Percentiles rank a stretch among this genome's conserved stretches.
These are phyloP conservation scores for Bungarus multicinctus DNA, from an alignment of 2,113 vertebrate species.

Conservation along the genomic window DNA sequence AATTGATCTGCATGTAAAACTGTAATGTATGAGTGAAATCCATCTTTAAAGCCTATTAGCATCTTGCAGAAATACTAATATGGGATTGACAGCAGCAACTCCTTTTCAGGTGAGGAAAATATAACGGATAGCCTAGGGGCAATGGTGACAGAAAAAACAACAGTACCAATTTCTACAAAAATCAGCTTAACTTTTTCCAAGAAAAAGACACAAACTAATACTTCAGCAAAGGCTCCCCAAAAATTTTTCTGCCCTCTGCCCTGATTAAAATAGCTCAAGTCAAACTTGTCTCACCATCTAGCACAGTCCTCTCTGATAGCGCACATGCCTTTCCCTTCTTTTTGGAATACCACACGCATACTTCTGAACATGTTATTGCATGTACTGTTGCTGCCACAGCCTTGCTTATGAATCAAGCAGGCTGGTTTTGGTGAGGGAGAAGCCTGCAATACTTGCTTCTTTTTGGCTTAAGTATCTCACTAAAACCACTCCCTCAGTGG, in stretches of 20 bases:
- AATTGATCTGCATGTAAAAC: neutral
- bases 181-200: neutral
- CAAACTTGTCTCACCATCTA: constrained; percentile 43
- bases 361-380: constrained; percentile 41
- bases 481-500: constrained; percentile 24
- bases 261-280: constrained; percentile 43
- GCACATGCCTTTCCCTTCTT: constrained; percentile 58
- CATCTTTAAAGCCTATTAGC: neutral
- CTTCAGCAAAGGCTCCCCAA: neutral
- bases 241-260: no score
- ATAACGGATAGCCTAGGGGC: neutral
- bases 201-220: neutral
- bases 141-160: neutral
- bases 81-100: neutral
- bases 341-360: constrained; percentile 47
- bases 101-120: neutral
- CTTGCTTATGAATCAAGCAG: neutral
- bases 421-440: neutral
- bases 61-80: neutral
- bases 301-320: constrained; percentile 36
- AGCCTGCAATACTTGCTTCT: constrained; percentile 9
- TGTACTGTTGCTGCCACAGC: neutral
- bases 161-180: neutral
- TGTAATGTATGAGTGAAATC: neutral
- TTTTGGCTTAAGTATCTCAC: neutral